Evolutionary conservation across 1,140 invertebrate species (phyloP).

Genomic region (Asobara japonica): DNA sequence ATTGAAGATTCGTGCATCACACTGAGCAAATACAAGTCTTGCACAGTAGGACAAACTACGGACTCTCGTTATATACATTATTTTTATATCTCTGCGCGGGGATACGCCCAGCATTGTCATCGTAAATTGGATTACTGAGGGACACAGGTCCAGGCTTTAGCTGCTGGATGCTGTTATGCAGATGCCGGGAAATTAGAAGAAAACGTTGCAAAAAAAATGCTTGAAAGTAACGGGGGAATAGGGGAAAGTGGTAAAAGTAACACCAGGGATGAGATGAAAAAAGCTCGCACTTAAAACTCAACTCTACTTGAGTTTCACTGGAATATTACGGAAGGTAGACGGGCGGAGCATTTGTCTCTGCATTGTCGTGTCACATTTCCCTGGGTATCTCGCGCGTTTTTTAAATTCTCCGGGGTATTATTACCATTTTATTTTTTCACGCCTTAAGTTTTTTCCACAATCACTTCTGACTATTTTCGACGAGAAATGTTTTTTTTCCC

Average conservation of each 20-base stretch:
- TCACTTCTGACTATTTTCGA: too few relatives aligned
- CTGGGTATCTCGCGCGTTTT: neutral
- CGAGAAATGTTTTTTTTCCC: neutral
- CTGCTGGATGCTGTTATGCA: slow-evolving; percentile 2
- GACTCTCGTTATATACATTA: neutral
- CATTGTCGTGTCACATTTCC: slow-evolving; percentile 26
- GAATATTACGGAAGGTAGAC: slow-evolving; percentile 18
- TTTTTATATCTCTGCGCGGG: neutral
- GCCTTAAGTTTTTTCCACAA: too few relatives aligned
- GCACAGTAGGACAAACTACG: neutral
- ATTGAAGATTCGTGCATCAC: neutral
- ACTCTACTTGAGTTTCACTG: slow-evolving; percentile 18
- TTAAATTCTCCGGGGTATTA: neutral
- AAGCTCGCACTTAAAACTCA: slow-evolving; percentile 19
- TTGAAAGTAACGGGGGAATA: neutral
- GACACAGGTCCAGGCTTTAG: neutral
- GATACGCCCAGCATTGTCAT: neutral
- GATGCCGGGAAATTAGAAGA: slow-evolving; percentile 7
- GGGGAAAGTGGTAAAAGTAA: slow-evolving; percentile 1
- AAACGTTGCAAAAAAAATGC: slow-evolving; percentile 1
- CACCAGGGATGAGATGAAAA: slow-evolving; percentile 6
- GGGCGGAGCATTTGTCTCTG: slow-evolving; percentile 13
- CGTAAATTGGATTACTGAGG: slow-evolving; percentile 2
- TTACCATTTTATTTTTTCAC: neutral
- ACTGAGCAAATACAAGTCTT: neutral